phyloP scores from a whole-genome alignment of 2,888 invertebrate genomes.

The Caenorhabditis macrosperma region DNA sequence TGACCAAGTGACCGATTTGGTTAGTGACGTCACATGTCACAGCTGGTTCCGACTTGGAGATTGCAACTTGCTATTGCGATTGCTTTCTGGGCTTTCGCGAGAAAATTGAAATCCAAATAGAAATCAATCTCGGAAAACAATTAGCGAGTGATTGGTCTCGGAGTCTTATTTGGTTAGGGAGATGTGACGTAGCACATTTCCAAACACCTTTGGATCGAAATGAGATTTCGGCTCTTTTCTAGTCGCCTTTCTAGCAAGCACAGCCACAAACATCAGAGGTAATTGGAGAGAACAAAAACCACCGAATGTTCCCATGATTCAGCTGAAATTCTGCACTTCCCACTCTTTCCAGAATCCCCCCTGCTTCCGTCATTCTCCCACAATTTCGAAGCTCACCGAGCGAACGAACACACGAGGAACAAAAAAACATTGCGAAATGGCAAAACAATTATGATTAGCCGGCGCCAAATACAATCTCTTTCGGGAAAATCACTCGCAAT shows the following conservation, averaged over 20 bases:
- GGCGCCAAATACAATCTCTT: slow-evolving; percentile 15
- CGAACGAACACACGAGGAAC: too few species aligned
- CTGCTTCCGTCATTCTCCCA: neutral
- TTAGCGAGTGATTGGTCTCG: neutral
- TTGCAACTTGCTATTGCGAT: slow-evolving; percentile 3
- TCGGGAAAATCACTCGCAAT: neutral
- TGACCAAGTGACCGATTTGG: slow-evolving; percentile 39
- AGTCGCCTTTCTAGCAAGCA: too few species aligned
- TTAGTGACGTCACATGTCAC: slow-evolving; percentile 42
- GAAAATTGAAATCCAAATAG: slow-evolving; percentile 4
- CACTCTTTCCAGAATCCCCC: too few species aligned
- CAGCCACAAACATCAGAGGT: too few species aligned
- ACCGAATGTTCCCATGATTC: too few species aligned
- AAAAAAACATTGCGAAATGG: neutral
- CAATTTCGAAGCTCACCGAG: too few species aligned
- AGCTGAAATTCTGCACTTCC: too few species aligned
- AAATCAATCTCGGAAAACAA: neutral
- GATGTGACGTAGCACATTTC: neutral
- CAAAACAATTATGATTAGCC: slow-evolving; percentile 8
- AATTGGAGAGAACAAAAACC: too few species aligned
- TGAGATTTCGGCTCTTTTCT: too few species aligned
- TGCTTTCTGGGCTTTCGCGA: slow-evolving; percentile 7
- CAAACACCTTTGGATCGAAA: neutral
- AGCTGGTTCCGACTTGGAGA: slow-evolving; percentile 19
- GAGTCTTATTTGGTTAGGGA: neutral